Evolutionary conservation across 2,113 vertebrate genomes (phyloP).

Genomic region (Numida meleagris): DNA sequence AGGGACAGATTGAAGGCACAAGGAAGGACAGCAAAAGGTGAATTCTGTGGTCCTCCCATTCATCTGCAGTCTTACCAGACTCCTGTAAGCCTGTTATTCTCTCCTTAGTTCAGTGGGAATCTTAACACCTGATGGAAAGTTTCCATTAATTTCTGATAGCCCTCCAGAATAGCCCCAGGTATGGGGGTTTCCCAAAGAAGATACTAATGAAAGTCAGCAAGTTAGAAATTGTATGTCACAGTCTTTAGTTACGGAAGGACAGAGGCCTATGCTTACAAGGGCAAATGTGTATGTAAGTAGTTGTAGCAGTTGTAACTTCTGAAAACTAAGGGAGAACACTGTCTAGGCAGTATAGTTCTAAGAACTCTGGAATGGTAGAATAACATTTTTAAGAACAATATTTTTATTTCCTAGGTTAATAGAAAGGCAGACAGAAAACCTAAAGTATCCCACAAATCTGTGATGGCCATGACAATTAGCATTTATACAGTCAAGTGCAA

Average conservation of each 20-base stretch:
- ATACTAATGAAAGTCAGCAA: not conserved
- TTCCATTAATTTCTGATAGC: not conserved
- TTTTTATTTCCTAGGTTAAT: slow-evolving; percentile 13
- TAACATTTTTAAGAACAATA: not conserved
- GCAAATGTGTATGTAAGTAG: not conserved
- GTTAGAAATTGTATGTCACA: not conserved
- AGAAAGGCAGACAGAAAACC: not conserved
- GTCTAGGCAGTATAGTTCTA: not conserved
- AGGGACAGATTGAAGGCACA: not conserved
- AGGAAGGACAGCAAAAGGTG: not conserved
- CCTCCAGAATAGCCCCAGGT: not conserved
- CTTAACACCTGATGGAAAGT: not conserved
- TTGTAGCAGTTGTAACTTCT: not conserved
- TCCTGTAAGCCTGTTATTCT: not conserved
- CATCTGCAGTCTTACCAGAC: not conserved
- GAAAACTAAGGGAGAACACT: not conserved
- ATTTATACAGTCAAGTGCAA: not conserved
- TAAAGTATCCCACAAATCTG: not conserved
- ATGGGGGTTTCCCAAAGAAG: not conserved
- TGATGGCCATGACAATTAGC: slow-evolving; percentile 16
- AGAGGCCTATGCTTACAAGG: not conserved
- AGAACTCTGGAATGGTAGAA: slow-evolving; percentile 1
- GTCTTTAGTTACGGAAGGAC: not conserved
- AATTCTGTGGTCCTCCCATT: not conserved
- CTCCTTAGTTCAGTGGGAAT: not conserved